Percentiles rank a stretch among this genome's conserved stretches.
phyloP scores from a whole-genome alignment of 2,797 vertebrate species.

The Pipistrellus kuhlii region DNA sequence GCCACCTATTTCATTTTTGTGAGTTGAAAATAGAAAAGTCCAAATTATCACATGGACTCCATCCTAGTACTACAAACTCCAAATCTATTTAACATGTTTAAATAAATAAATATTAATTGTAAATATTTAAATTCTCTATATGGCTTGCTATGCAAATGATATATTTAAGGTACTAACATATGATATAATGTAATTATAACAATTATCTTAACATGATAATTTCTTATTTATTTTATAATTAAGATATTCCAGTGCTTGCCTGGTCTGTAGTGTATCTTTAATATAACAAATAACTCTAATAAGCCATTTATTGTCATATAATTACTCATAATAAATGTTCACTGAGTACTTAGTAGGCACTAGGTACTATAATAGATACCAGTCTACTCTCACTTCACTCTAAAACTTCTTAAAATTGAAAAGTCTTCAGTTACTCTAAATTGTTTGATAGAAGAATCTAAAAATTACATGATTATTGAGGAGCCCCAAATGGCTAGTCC shows the following conservation, averaged over 20 bases:
- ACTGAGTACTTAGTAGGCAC: not conserved
- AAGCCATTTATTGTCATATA: constrained; percentile 4
- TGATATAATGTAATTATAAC: not conserved
- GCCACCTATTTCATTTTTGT: constrained; percentile 18
- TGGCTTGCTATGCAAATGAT: not conserved
- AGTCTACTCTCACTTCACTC: not conserved
- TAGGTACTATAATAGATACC: not conserved
- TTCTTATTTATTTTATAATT: constrained; percentile 38
- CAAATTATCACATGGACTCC: not conserved
- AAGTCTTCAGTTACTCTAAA: not conserved
- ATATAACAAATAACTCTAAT: constrained; percentile 12
- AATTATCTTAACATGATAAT: constrained; percentile 9
- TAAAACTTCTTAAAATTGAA: constrained; percentile 12
- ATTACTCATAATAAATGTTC: constrained; percentile 13
- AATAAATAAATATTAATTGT: not conserved
- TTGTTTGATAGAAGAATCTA: not conserved
- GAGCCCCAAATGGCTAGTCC: not conserved
- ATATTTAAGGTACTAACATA: not conserved
- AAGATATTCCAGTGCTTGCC: constrained; percentile 9
- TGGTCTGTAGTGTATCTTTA: not conserved
- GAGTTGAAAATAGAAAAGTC: constrained; percentile 4
- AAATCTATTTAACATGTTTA: constrained; percentile 2
- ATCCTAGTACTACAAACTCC: not conserved
- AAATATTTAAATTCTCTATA: constrained; percentile 30
- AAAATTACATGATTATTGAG: not conserved